Base-by-base conservation (phyloP, 2,113 vertebrate species). In the Lophura nycthemera region DNA sequence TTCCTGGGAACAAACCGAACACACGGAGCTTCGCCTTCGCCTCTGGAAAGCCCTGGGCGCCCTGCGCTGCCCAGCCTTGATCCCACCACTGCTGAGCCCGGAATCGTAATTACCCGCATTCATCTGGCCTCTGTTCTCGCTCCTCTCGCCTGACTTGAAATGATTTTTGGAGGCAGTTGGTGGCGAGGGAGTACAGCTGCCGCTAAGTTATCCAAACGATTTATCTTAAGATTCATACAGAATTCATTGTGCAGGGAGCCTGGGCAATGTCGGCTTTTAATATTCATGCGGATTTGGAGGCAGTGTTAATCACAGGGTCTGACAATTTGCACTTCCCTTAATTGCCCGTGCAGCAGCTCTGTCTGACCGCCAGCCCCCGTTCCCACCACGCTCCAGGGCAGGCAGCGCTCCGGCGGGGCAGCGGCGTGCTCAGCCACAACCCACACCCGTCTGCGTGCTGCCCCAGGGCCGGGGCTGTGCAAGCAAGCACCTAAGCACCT, bases 211-310 rank as follows among this genome's bases (percentile, higher is more conserved):
- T 96, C 98, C 97, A 97, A 98, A 98, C 93, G 96, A 97, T 97
- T 98, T 97, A 97, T 97, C 96, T 98, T 98, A 98, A 98, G 98
- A 97, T 98, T 98, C 98, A 98, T 97, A 81, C 96, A 96, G 97
- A 98, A 98, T 98, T 98, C 97, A 97, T 98, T 89, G 97, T 96
- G 97, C 95, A 61, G 97, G 97, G 97, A 97, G 96, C 94, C 78
- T 75, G 97, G 96, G 97, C 96, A 75, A 91, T 97, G 98, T 96
- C 97, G 96, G 90, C 83, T 97, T 98, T 98, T 98, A 98, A 98
- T 98, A 99, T 98, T 98, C 98, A 98, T 97, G 97, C 63, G 97
- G 97, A 96, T 98, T 97, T 86, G 89, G 96, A 97, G 93, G 94
- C 95, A 43, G 96, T 48, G 95, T 97, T 98, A 98, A 97, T 97